phyloP scores from a whole-genome alignment of 2,113 vertebrate genomes.

The Colius striatus region DNA sequence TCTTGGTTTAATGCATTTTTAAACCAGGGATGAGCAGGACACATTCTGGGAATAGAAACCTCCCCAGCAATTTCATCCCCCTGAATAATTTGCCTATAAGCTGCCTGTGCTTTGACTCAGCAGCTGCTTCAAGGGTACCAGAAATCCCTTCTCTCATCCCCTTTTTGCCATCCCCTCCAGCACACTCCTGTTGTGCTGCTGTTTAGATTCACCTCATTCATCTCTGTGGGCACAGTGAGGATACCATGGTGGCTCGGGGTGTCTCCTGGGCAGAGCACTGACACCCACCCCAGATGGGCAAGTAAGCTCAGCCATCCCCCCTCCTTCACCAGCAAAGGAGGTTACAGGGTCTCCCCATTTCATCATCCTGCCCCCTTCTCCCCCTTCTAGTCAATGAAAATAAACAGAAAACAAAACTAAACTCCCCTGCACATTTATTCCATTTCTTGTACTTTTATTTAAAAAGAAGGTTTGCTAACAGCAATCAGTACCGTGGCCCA shows the following conservation, averaged over 20 bases:
- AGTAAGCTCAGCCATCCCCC: not conserved
- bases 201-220: not conserved
- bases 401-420: not conserved
- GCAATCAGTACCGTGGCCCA: not conserved
- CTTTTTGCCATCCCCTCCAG: not conserved
- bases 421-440: not conserved
- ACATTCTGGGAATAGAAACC: constrained; percentile 19
- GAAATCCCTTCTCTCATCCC: not conserved
- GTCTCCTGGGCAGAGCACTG: not conserved
- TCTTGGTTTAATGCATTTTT: constrained; percentile 13
- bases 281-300: not conserved
- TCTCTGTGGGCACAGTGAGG: not conserved
- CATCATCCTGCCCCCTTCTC: not conserved
- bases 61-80: not conserved
- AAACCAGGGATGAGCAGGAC: not conserved
- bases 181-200: not conserved
- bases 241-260: not conserved
- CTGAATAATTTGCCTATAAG: not conserved
- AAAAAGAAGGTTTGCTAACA: constrained; percentile 55
- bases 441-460: constrained; percentile 55
- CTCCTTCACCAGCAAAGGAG: not conserved
- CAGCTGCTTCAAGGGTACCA: not conserved
- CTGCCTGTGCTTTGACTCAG: not conserved
- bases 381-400: not conserved
- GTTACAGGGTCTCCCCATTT: not conserved